These are phyloP conservation scores for Drosophila lowei DNA, from an alignment of 1,140 invertebrate species.

Conservation along the genomic window DNA sequence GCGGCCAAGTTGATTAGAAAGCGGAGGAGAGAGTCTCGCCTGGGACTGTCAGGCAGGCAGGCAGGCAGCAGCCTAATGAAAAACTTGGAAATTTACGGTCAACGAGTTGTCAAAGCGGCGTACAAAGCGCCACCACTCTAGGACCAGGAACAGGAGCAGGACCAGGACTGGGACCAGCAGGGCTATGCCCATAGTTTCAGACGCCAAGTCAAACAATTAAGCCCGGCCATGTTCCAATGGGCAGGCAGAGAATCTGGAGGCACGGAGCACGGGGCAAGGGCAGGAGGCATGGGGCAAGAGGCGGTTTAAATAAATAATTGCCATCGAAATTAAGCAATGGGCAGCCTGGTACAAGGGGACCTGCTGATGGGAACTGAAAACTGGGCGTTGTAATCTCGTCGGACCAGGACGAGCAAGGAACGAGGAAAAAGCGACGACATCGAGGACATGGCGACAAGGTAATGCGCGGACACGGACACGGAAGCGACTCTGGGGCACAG, in stretches of 20 bases:
- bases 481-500: slow-evolving; percentile 22
- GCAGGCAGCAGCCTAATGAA: slow-evolving; percentile 62
- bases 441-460: slow-evolving; percentile 47
- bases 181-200: slow-evolving; percentile 60
- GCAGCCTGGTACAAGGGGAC: slow-evolving; percentile 10
- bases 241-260: neutral
- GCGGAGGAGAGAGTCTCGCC: slow-evolving; percentile 48
- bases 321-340: slow-evolving; percentile 75
- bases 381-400: slow-evolving; percentile 49
- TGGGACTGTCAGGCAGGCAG: slow-evolving; percentile 24
- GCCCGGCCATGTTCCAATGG: slow-evolving; percentile 55
- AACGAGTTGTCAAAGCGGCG: slow-evolving; percentile 77
- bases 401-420: slow-evolving; percentile 18
- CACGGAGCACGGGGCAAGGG: neutral
- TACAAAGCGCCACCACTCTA: slow-evolving; percentile 7
- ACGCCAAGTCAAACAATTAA: slow-evolving; percentile 77
- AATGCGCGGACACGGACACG: slow-evolving; percentile 56
- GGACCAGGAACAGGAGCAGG: slow-evolving; percentile 16
- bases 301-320: slow-evolving; percentile 81
- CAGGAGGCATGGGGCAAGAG: slow-evolving; percentile 18
- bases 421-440: slow-evolving; percentile 25
- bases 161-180: neutral
- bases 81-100: slow-evolving; percentile 81
- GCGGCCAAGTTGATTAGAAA: slow-evolving; percentile 80
- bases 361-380: slow-evolving; percentile 6